phyloP scores from a whole-genome alignment of 2,797 vertebrate species.

The Vireo griseus region DNA sequence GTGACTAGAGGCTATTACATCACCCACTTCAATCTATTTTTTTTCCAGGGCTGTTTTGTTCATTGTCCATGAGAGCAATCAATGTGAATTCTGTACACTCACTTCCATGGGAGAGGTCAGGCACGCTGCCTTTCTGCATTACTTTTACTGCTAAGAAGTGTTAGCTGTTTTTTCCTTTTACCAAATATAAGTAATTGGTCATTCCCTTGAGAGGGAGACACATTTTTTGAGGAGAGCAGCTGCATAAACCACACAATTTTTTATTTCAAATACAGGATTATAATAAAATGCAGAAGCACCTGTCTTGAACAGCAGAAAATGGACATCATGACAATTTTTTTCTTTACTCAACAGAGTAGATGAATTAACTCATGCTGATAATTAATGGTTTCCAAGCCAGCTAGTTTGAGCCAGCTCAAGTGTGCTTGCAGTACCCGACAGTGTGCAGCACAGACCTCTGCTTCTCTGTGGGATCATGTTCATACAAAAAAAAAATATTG shows the following conservation, averaged over 20 bases:
- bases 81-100: neutral
- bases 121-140: neutral
- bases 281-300: neutral
- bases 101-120: neutral
- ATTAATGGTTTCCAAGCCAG: slow-evolving; percentile 7
- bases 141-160: neutral
- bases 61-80: neutral
- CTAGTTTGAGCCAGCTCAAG: neutral
- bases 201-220: neutral
- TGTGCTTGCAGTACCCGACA: neutral
- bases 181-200: neutral
- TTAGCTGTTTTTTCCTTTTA: neutral
- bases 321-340: neutral
- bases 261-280: neutral
- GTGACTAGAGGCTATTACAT: neutral
- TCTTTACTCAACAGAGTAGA: neutral
- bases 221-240: neutral
- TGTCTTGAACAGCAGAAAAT: neutral
- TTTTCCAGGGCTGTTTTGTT: neutral
- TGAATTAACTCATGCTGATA: slow-evolving; percentile 13
- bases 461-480: neutral
- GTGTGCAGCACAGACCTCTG: neutral
- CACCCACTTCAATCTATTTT: neutral
- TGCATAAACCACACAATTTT: neutral
- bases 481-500: neutral